These are phyloP conservation scores for Sminthurinus aureus DNA, from an alignment of 2,888 invertebrate genomes.

Conservation along the genomic window DNA sequence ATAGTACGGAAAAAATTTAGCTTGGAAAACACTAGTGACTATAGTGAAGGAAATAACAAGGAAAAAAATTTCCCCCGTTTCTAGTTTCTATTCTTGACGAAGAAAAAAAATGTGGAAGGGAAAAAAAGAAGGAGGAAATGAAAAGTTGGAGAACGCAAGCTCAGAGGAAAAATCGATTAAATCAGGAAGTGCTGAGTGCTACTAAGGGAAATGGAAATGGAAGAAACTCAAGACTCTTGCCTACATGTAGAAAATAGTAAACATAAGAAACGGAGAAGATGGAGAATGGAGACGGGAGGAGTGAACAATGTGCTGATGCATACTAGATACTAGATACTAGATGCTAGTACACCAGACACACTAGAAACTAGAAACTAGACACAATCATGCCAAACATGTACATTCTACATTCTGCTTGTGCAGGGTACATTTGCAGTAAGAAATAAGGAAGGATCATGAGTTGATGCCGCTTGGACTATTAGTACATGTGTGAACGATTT, in stretches of 20 bases:
- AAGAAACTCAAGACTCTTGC: not conserved
- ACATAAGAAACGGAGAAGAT: not conserved
- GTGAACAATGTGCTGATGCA: not conserved
- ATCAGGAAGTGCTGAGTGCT: constrained; percentile 29
- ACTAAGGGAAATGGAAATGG: constrained; percentile 1
- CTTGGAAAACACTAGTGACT: no score
- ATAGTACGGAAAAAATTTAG: no score
- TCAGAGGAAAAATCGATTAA: constrained; percentile 32
- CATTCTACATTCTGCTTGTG: no score
- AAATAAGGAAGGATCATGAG: constrained; percentile 31
- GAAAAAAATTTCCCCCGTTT: no score
- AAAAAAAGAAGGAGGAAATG: not conserved
- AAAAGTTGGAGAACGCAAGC: constrained; percentile 18
- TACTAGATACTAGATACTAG: no score
- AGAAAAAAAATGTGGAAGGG: no score
- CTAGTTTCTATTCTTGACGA: not conserved
- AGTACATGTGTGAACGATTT: constrained; percentile 35
- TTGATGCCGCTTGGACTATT: constrained; percentile 25
- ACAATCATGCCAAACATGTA: no score
- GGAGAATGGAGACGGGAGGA: not conserved
- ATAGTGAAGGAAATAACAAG: no score
- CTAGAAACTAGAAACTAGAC: no score
- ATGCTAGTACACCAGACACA: no score
- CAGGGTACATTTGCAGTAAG: no score
- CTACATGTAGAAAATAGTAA: not conserved